phyloP scores from a whole-genome alignment of 2,888 invertebrate genomes.

The Seladonia tumulorum region DNA sequence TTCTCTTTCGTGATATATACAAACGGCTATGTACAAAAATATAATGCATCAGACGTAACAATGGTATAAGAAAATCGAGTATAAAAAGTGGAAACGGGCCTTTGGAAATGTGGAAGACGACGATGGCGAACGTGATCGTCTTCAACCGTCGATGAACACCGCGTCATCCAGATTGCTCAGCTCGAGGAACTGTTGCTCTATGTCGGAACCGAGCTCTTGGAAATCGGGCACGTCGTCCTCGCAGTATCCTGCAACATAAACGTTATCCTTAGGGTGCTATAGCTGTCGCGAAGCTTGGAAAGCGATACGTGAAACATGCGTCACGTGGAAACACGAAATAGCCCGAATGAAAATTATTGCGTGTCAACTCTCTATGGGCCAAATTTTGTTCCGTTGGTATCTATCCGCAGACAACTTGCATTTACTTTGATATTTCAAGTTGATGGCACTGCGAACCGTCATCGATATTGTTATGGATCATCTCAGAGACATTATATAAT shows the following conservation, averaged over 20 bases:
- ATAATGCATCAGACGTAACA: slow-evolving; percentile 59
- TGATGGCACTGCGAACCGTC: no score
- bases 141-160: slow-evolving; percentile 79
- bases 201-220: slow-evolving; percentile 81
- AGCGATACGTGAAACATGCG: no score
- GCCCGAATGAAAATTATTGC: no score
- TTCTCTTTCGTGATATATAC: slow-evolving; percentile 71
- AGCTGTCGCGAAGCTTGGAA: no score
- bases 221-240: slow-evolving; percentile 79
- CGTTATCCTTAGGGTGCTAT: neutral
- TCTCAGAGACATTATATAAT: no score
- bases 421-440: no score
- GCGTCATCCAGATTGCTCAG: slow-evolving; percentile 80
- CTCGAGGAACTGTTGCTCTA: slow-evolving; percentile 83
- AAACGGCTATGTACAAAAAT: slow-evolving; percentile 78
- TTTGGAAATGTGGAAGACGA: slow-evolving; percentile 49
- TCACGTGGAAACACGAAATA: no score
- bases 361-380: no score
- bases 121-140: neutral
- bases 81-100: slow-evolving; percentile 54
- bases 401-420: no score
- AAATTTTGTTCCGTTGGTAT: no score
- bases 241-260: slow-evolving; percentile 75
- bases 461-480: no score
- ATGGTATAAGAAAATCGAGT: slow-evolving; percentile 56